phyloP scores from a whole-genome alignment of 2,888 invertebrate species.

The Psylliodes chrysocephalus region DNA sequence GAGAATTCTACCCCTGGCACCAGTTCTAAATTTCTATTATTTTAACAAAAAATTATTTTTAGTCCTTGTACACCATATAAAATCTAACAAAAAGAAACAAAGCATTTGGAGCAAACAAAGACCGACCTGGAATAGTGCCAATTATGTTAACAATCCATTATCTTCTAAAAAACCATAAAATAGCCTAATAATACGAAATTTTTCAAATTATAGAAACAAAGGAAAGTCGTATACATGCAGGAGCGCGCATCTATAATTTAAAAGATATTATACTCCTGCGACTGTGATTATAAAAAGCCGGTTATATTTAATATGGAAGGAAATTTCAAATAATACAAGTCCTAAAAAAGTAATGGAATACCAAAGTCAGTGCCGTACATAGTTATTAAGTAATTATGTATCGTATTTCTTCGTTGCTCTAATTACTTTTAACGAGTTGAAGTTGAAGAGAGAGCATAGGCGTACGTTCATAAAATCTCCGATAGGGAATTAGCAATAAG shows the following conservation, averaged over 20 bases:
- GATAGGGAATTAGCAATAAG: no score
- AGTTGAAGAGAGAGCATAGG: not conserved
- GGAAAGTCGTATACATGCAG: not conserved
- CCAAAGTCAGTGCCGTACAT: slow-evolving; percentile 34
- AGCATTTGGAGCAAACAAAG: no score
- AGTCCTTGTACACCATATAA: no score
- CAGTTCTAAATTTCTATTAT: no score
- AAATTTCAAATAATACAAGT: slow-evolving; percentile 19
- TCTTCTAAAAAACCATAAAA: not conserved
- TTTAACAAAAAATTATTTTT: no score
- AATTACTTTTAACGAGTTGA: slow-evolving; percentile 49
- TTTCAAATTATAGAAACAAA: slow-evolving; percentile 15
- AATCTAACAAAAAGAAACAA: no score
- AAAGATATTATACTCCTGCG: slow-evolving; percentile 8
- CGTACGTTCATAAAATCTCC: not conserved
- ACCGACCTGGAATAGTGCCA: no score
- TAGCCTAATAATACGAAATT: not conserved
- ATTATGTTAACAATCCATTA: no score
- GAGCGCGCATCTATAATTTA: slow-evolving; percentile 9
- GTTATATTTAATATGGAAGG: slow-evolving; percentile 10
- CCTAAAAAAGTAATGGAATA: slow-evolving; percentile 35
- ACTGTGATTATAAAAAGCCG: slow-evolving; percentile 4
- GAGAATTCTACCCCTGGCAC: no score
- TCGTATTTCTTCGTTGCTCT: slow-evolving; percentile 43
- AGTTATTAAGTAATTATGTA: slow-evolving; percentile 55